Base-by-base conservation (phyloP, 2,888 invertebrate genomes). In the Chironomus tentans region DNA sequence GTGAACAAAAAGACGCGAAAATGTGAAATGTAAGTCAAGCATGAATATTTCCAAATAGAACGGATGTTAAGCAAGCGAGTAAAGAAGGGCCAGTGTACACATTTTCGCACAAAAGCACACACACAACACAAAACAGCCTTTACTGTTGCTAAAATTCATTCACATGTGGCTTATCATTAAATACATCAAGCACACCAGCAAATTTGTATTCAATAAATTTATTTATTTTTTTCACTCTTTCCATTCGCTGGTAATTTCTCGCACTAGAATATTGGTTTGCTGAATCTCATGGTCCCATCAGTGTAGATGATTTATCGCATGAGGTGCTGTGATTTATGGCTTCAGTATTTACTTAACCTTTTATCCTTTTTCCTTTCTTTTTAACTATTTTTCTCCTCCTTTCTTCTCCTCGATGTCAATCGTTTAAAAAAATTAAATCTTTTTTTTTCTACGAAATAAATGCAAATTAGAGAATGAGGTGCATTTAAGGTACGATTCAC, bases 21-120 rank as follows among this genome's bases (percentile, higher is more conserved):
- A 38, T 56, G 72, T 62, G 72, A 72, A 72, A 72, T 72, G 72
- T 62, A 38, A 72, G 72, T 72, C 72, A 72, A 72, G 62, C 72
- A 21, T 72, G 72, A 62, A 56, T 38, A n/a, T 15, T 18, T 72
- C 46, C 50, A 48, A 22, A 50, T 24, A 72, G 62, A 72, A 72
- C 72, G 72, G 72, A 72, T 72, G 72, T 72, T 72, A 46, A 13
- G 38, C 61, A 22, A 72, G 28, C 56, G 56, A 72, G 28, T 7
- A 10, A n/a, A 18, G 18, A 56, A 56, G 56, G n/a, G 56, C n/a
- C 18, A 18, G 18, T 70, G 48, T 24, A 38, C 38, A 38, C 1
- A 38, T 2, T 38, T 38, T 38, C 38, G 38, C 38, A 38, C 38
- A 70, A 50, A 47, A 47, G 21, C 70, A 70, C 15, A 12, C 28